These are phyloP conservation scores for Falco punctatus DNA, from an alignment of 2,113 vertebrate genomes.

Conservation along the genomic window DNA sequence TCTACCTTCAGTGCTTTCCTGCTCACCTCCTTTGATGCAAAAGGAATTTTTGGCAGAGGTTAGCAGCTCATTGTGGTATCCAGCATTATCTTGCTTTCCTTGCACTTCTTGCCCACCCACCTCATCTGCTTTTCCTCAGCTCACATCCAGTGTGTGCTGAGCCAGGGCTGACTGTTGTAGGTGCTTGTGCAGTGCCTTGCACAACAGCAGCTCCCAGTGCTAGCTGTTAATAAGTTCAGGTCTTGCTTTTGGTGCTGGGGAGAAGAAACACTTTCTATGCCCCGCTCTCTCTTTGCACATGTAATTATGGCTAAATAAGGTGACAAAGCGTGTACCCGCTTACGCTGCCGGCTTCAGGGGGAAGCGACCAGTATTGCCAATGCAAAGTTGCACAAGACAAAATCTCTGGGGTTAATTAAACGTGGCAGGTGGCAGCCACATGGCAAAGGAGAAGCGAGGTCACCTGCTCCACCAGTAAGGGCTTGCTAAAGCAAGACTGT, in stretches of 20 bases:
- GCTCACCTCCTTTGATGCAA: conserved; percentile 9
- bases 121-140: background rate
- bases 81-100: background rate
- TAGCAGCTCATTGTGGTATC: background rate
- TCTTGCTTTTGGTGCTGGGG: background rate
- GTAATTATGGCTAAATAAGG: background rate
- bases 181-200: background rate
- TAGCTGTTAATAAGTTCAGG: background rate
- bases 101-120: conserved; percentile 12
- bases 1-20: background rate
- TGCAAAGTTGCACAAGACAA: background rate
- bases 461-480: background rate
- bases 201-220: background rate
- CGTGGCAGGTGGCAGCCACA: background rate
- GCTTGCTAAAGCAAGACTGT: background rate
- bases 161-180: background rate
- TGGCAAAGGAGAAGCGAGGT: background rate
- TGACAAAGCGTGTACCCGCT: background rate
- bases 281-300: accelerated
- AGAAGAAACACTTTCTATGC: accelerated
- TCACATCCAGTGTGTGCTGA: accelerated
- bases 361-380: background rate
- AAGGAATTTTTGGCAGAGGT: conserved; percentile 17
- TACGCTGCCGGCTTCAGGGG: background rate
- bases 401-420: background rate